Base-by-base conservation (phyloP, 2,888 invertebrate species). In the Psylliodes chrysocephalus region DNA sequence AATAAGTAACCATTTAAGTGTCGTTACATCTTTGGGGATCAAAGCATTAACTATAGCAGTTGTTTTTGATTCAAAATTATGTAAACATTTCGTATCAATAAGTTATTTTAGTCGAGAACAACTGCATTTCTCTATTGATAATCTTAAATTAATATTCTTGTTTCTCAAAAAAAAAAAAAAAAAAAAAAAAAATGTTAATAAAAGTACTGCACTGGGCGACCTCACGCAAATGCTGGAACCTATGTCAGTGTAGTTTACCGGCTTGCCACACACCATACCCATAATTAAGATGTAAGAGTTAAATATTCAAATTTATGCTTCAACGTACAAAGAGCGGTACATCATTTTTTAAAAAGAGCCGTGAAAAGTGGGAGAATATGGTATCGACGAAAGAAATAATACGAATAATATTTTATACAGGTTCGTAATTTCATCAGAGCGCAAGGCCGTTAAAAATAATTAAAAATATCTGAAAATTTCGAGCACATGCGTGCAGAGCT, bases 281-380 rank as follows among this genome's bases (percentile, higher is more conserved):
- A 67, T 67, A 67, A 67, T 67, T 67, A 64, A 64, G 67, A 64
- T 57, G 64, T 67, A 60, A 67, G 59, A 67, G 60, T 64, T 67
- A 60, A 64, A 56, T 56, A 64, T 67, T 67, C 53, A 67, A 67
- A 67, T 67, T 67, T 67, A 67, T 67, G 64, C 63, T 64, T 55
- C 52, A 55, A 67, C 53, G 52, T 64, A 60, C 55, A 60, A 44
- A 62, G 63, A 53, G 60, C 64, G 55, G 56, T 60, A 60, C 62
- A 60, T 59, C 42, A 56, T 52, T 64, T 67, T 53, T 60, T 56
- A 51, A 28, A 52, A 44, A 67, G 46, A 59, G 47, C 49, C 30
- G 38, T 51, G 62, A 51, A 55, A 61, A 38, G 54, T 49, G 33
- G 61, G 19, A 33, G 42, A 60, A 46, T 61, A 12, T 46, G 61